Evolutionary conservation across 2,888 invertebrate species (phyloP), one percentile per base, ranked within the genome.

Genomic region (Gymnosoma rotundatum): DNA sequence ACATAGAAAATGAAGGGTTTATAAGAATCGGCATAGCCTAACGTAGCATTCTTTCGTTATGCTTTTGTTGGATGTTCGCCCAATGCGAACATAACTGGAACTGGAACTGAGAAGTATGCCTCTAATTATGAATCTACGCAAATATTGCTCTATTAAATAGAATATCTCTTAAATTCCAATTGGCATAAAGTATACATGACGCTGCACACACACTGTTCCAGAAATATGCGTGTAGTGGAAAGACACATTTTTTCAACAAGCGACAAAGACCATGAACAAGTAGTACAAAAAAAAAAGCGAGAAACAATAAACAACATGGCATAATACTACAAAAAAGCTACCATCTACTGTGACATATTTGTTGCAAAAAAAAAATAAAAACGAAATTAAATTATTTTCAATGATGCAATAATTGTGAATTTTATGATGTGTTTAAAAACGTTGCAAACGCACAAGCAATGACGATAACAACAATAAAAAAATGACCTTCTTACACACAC

Each of bases 361-460:
- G 67, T 25, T 42, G 54, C 52, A 38, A 12, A 18, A 45, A 20
- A 21, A 54, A 70, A 79, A 18, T 36, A 72, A 42, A n/a, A n/a
- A n/a, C n/a, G n/a, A n/a, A 42, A 16, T 42, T n/a, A 7, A 52
- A 45, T 60, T 20, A 21, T 52, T 74, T 67, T 67, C 70, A 52
- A 58, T 60, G 45, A 76, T 76, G 70, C 70, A 81, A 78, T 74
- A 81, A 78, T 74, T 81, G 78, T 54, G 21, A 81, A 84, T 70
- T 76, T 84, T 81, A 78, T 84, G 81, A 84, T 52, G 64, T 81
- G 73, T 74, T 81, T 70, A 81, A 84, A 73, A 66, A 79, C 64
- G 72, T 48, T 69, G 70, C 67, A 69, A 78, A 38, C 67, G 54
- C 58, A 76, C 64, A 69, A 64, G 32, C 63, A 69, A 52, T 63